phyloP scores from a whole-genome alignment of 1,140 invertebrate species.

The Drosophila melanogaster region DNA sequence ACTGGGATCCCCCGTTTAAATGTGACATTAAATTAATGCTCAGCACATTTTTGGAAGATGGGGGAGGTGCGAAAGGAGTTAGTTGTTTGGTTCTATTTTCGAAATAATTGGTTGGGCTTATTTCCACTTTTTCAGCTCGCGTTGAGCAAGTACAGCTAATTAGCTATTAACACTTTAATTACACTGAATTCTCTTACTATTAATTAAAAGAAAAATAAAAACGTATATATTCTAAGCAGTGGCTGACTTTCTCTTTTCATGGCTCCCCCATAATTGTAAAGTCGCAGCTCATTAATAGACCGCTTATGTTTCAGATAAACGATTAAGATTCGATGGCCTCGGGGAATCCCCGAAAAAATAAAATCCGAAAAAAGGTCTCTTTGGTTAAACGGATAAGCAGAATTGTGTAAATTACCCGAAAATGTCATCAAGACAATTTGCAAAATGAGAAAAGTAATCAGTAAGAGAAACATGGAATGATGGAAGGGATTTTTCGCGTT shows the following conservation, averaged over 20 bases:
- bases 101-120: conserved; percentile 63
- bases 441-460: conserved; percentile 81
- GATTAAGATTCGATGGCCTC: conserved; percentile 7
- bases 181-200: background rate
- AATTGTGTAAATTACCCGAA: conserved; percentile 74
- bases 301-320: conserved; percentile 16
- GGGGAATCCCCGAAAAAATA: background rate
- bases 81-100: conserved; percentile 25
- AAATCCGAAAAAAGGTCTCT: background rate
- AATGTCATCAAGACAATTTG: conserved; percentile 82
- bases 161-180: background rate
- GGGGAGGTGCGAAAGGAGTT: conserved; percentile 26
- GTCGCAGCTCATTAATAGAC: conserved; percentile 19
- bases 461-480: conserved; percentile 47
- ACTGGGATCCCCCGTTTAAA: conserved; percentile 24
- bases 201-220: background rate
- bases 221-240: background rate
- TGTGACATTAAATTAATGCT: conserved; percentile 76
- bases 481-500: background rate
- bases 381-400: conserved; percentile 42
- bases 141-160: conserved; percentile 16
- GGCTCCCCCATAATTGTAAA: background rate
- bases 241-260: background rate
- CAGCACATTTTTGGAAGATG: conserved; percentile 50
- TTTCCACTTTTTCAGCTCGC: background rate